Evolutionary conservation across 2,113 vertebrate species (phyloP), one percentile per base, ranked within the genome.

Genomic region (Ancistrus triradiatus): DNA sequence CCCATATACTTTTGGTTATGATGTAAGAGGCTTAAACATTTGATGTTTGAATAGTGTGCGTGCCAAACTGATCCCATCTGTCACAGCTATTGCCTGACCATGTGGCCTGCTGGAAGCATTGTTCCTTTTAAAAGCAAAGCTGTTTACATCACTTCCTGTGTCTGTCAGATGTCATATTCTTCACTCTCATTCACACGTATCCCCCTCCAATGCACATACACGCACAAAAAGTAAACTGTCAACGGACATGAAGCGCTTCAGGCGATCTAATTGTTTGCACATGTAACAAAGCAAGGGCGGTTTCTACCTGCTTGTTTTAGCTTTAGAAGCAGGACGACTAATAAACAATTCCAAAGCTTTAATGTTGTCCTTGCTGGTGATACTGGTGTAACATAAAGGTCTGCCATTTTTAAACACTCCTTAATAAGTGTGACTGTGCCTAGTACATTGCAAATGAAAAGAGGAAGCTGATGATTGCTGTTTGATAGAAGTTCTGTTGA

Each of bases 141-240:
- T 50, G 67, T 33, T 68, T 40, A 47, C 47, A 49, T 59, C 46
- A 67, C 37, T 67, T 67, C 55, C 64, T 67, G 61, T 49, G 18
- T 43, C 42, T 38, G 25, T 48, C 46, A 42, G 13, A 31, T 27
- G 53, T 27, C 35, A 11, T 22, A 49, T 38, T 10, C 21, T 18
- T 13, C n/a, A n/a, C n/a, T n/a, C 8, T 21, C 17, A 50, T 6
- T 15, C 28, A 28, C 46, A 31, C n/a, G n/a, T n/a, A n/a, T n/a
- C 22, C 22, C 43, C 10, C 8, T 42, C 47, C 31, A 25, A 17
- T 10, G 18, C 40, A 46, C 17, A 37, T 31, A 59, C 3, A 68
- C 3, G 51, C 5, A 55, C 51, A 47, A 22, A 47, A 22, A 63
- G 15, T 43, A 53, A 68, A 61, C 40, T 68, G 58, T 53, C 66